phyloP scores from a whole-genome alignment of 2,113 vertebrate genomes.

The Corythornis cristatus region DNA sequence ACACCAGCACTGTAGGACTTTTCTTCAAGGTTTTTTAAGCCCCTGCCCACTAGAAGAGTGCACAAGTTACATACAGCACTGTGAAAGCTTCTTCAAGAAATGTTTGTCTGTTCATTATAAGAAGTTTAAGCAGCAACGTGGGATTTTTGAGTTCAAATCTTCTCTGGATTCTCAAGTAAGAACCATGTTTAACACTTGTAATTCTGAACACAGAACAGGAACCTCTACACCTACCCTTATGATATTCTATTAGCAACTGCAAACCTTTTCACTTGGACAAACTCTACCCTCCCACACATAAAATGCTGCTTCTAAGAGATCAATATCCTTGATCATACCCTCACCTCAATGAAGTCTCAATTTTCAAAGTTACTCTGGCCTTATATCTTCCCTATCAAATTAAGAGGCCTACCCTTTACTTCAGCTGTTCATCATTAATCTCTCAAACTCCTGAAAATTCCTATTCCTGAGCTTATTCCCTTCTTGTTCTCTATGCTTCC shows the following conservation, averaged over 20 bases:
- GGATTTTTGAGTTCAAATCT: background rate
- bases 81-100: background rate
- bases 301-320: background rate
- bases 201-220: background rate
- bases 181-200: background rate
- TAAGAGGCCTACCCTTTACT: background rate
- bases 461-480: background rate
- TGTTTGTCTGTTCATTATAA: background rate
- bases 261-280: background rate
- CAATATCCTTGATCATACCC: background rate
- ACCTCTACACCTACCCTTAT: background rate
- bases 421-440: background rate
- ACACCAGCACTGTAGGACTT: background rate
- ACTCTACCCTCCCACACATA: background rate
- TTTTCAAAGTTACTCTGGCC: background rate
- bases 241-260: background rate
- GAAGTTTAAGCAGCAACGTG: background rate
- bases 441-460: background rate
- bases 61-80: background rate
- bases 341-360: background rate
- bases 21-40: rapidly evolving
- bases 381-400: background rate
- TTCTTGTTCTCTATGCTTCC: background rate
- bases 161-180: background rate
- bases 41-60: background rate